Percentiles rank a stretch among this genome's conserved stretches.
Evolutionary conservation across 2,113 vertebrate species (phyloP).

Genomic region (Cyprinodon tularosa): DNA sequence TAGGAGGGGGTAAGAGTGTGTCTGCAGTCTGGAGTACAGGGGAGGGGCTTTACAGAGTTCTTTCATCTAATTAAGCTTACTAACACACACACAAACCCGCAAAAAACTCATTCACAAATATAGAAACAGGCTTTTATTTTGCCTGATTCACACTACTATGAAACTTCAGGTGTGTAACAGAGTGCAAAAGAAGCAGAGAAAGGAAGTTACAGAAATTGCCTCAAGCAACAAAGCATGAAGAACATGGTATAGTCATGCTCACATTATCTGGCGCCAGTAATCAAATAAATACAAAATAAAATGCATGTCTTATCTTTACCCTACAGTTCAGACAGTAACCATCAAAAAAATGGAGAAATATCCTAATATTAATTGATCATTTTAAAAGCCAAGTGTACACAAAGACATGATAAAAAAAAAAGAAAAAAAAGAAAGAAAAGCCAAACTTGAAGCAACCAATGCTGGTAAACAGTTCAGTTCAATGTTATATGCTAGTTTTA

Average conservation of each 20-base stretch:
- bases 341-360: background rate
- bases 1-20: constrained; percentile 48
- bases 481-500: background rate
- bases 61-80: constrained; percentile 61
- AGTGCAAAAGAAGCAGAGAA: constrained; percentile 12
- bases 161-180: constrained; percentile 36
- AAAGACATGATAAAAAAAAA: constrained; percentile 55
- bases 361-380: background rate
- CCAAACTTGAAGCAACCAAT: constrained; percentile 27
- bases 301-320: background rate
- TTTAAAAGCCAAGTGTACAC: background rate
- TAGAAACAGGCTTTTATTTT: constrained; percentile 12
- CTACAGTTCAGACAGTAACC: background rate
- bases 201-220: constrained; percentile 24
- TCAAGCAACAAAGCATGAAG: constrained; percentile 8
- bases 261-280: background rate
- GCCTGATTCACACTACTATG: constrained; percentile 11
- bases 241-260: background rate
- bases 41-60: constrained; percentile 54
- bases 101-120: constrained; percentile 10
- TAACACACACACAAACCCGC: background rate
- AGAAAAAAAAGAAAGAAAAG: constrained; percentile 55
- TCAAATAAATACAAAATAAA: background rate
- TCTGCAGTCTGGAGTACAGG: constrained; percentile 44
- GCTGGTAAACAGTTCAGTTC: background rate